phyloP scores from a whole-genome alignment of 2,797 vertebrate genomes.

The Mormyrops boulengeri region DNA sequence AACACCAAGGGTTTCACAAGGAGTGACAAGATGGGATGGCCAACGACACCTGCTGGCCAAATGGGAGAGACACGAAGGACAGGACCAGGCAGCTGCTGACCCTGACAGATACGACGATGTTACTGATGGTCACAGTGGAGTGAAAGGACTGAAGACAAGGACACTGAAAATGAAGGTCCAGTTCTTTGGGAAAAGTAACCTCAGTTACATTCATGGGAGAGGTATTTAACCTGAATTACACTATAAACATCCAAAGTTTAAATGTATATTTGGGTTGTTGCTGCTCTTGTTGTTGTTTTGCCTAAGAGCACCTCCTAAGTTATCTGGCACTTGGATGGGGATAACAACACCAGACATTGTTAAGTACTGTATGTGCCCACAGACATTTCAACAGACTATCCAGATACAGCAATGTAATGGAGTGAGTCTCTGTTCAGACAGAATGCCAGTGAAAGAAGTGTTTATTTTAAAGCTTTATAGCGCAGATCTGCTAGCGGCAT shows the following conservation, averaged over 20 bases:
- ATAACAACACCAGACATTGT: neutral
- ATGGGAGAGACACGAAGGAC: neutral
- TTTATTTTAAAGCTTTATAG: neutral
- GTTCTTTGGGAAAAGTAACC: neutral
- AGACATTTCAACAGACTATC: neutral
- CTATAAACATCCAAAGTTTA: neutral
- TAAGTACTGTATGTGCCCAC: neutral
- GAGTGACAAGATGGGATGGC: neutral
- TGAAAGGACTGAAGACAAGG: neutral
- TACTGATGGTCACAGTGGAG: neutral
- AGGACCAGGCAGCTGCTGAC: neutral
- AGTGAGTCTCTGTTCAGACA: neutral
- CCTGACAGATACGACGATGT: neutral
- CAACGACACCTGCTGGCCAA: neutral
- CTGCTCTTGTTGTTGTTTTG: neutral
- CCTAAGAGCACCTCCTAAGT: neutral
- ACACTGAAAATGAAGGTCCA: neutral
- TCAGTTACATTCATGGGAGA: neutral
- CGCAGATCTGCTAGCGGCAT: neutral
- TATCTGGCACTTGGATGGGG: neutral
- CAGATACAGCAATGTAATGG: neutral
- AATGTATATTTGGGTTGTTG: neutral
- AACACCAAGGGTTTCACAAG: neutral
- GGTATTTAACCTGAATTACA: neutral
- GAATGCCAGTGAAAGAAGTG: neutral